A percentile compares a stretch with the other conserved stretches of the same genome.
Conservation (phyloP, 2,797 vertebrate species). For the Hemitrygon akajei region DNA sequence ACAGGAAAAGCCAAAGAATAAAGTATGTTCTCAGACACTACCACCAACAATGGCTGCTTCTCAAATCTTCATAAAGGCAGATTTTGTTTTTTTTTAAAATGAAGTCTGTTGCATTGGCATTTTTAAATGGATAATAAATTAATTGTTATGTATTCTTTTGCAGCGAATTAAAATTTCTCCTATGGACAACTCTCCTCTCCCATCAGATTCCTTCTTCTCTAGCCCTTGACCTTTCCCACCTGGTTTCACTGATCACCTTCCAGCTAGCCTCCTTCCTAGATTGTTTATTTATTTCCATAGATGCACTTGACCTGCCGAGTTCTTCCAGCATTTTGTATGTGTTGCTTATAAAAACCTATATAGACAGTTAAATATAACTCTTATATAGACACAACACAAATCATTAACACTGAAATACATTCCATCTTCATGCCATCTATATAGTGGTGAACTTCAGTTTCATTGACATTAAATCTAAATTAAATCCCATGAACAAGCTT, state of each 20-base stretch:
- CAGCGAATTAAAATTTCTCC: too few species aligned
- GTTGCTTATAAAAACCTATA: background rate
- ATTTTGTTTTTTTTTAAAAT: background rate
- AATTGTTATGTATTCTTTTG: background rate
- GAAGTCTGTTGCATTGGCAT: background rate
- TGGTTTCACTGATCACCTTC: too few species aligned
- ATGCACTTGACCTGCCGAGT: too few species aligned
- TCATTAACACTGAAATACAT: background rate
- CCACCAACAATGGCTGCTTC: background rate
- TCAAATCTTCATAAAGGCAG: background rate
- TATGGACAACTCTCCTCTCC: too few species aligned
- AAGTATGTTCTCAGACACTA: background rate
- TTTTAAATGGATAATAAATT: slow-evolving; percentile 15
- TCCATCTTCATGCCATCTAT: background rate
- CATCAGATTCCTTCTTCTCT: too few species aligned
- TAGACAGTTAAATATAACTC: background rate
- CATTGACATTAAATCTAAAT: background rate
- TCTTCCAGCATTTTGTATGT: too few species aligned
- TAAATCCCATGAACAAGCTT: background rate
- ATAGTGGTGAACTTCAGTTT: background rate
- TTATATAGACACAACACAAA: background rate
- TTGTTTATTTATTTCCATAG: too few species aligned
- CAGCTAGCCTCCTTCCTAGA: too few species aligned
- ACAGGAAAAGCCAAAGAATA: background rate
- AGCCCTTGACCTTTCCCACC: too few species aligned